Base-by-base conservation (phyloP, 2,888 invertebrate genomes). In the Eretmocerus hayati region DNA sequence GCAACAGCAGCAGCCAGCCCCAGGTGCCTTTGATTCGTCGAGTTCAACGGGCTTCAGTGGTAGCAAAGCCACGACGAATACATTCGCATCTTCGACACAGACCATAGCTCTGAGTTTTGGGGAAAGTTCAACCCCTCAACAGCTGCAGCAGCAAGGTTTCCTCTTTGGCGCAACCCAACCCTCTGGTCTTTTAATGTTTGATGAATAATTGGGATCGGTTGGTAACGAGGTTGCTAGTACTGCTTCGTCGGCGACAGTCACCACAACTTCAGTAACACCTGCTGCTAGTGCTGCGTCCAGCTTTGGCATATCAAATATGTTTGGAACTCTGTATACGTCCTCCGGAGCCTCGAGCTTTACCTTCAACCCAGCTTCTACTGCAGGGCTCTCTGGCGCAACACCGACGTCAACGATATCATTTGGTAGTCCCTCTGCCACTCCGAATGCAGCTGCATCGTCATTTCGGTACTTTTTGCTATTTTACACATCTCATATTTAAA, bases 341-440 rank as follows among this genome's bases (percentile, higher is more conserved):
- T 26, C 49, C 11, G 9, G 39, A 9, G 31, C 50, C 0, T 45
- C 47, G 22, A 36, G 2, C 39, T 48, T 57, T 50, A 23, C 46
- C 44, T 8, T 35, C 38, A 20, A 31, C 2, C n/a, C 50, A 1
- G 19, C 32, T n/a, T 16, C 42, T 16, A 42, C 45, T 6, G 19
- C 9, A 23, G 38, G 35, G 22, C 19, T 35, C 5, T 11, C 23
- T 9, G 19, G 35, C 2, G 31, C 40, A 13, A 18, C 40, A 4
- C 15, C 42, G 19, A 37, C 47, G 19, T 35, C 41, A 8, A 36
- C 42, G 8, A n/a, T n/a, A n/a, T n/a, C n/a, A n/a, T n/a, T n/a
- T n/a, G n/a, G n/a, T n/a, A n/a, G n/a, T n/a, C n/a, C n/a, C n/a
- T 11, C 42, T 18, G n/a, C 47, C 11, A 33, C 41, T 8, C 32